Evolutionary conservation across 1,140 invertebrate genomes (phyloP), one percentile per base, ranked within the genome.

Genomic region (Probaryconus sp.): DNA sequence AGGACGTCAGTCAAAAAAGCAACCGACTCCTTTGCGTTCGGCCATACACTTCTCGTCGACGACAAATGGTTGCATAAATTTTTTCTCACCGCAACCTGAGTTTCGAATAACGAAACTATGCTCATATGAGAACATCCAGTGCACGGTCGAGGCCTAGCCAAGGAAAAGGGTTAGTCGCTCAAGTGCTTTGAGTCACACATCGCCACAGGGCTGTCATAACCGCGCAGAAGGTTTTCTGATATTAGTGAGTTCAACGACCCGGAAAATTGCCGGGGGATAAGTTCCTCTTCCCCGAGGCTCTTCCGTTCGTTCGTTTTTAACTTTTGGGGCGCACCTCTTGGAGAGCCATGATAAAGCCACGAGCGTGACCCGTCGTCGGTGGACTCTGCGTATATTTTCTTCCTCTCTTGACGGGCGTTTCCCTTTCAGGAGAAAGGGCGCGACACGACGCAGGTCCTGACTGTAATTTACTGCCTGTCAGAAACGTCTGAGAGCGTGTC

Each of bases 111-210:
- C 16, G 60, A 33, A 55, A 45, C 42, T 55, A 43, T 58, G 64
- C 74, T 80, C 83, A 84, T 82, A 85, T 86, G 81, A 78, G 77
- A 67, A 58, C 33, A 37, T 21, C 31, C 30, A n/a, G 21, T n/a
- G 28, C 21, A 26, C 14, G 18, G 9, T 18, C 7, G 42, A 33
- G 31, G 18, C 16, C 43, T 16, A 42, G 26, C 58, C 48, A 68
- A 81, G 81, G 80, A 79, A 87, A 87, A 87, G 84, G 84, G 80
- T 88, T 85, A 83, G 79, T 81, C 81, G 81, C 78, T 86, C 86
- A 87, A 88, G 85, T 87, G 85, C 84, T 87, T 85, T 83, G 81
- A 86, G 84, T 84, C 86, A 88, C 85, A 88, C 85, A 88, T 87
- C 77, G 76, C 50, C 45, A 77, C 73, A 61, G 79, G 84, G 85